Evolutionary conservation across 2,797 vertebrate genomes (phyloP).

Genomic region (Dryobates pubescens): DNA sequence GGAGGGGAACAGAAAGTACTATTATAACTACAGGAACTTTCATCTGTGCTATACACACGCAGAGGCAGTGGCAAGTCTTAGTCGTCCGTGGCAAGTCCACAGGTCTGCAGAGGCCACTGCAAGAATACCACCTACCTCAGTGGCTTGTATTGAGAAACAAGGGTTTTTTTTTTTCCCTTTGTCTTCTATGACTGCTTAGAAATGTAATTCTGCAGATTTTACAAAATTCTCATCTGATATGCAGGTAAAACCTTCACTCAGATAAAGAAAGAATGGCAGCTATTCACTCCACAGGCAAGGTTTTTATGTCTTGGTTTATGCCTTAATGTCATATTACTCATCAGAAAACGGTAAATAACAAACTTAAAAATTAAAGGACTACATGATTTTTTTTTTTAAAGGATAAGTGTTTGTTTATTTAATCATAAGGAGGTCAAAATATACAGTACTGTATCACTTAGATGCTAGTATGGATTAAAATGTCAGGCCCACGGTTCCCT

Average conservation of each 20-base stretch:
- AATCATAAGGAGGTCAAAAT: constrained; percentile 65
- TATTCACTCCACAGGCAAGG: background rate
- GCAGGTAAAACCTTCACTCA: background rate
- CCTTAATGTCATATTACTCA: background rate
- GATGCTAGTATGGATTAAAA: constrained; percentile 44
- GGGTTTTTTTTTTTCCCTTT: background rate
- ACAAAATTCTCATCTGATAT: background rate
- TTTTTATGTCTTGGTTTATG: background rate
- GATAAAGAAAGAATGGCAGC: background rate
- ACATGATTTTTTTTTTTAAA: background rate
- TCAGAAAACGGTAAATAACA: background rate
- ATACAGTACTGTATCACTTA: constrained; percentile 30
- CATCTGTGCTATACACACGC: background rate
- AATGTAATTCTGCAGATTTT: background rate
- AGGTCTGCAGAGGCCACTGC: background rate
- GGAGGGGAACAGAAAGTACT: background rate
- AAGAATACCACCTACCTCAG: background rate
- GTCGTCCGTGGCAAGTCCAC: background rate
- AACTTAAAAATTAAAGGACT: constrained; percentile 34
- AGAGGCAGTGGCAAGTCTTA: background rate
- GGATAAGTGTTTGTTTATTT: constrained; percentile 63
- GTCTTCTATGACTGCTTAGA: background rate
- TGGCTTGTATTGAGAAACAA: background rate
- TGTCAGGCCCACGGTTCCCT: background rate
- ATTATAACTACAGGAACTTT: background rate